phyloP scores from a whole-genome alignment of 2,888 invertebrate genomes.

The Drosophila lacicola region DNA sequence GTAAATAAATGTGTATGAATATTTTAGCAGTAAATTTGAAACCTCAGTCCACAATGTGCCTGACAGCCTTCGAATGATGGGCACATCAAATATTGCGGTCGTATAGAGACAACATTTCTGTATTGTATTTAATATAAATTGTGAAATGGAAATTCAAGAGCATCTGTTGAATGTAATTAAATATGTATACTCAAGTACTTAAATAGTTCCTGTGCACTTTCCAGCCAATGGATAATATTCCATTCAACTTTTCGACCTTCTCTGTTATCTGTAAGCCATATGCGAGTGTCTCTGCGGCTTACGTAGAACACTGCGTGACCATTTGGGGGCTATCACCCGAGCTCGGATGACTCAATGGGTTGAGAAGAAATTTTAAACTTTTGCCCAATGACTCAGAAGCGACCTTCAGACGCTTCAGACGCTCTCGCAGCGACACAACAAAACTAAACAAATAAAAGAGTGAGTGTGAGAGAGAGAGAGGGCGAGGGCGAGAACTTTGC shows the following conservation, averaged over 20 bases:
- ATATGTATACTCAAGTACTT: conserved; percentile 22
- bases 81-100: background rate
- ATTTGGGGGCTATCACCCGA: conserved; percentile 36
- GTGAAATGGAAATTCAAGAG: conserved; percentile 3
- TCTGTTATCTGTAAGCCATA: background rate
- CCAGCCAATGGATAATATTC: conserved; percentile 1
- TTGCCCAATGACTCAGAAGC: conserved; percentile 54
- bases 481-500: background rate
- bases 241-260: conserved; percentile 26
- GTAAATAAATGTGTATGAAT: too few species aligned
- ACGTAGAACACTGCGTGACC: conserved; percentile 41
- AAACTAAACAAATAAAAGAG: background rate
- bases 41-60: background rate
- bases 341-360: conserved; percentile 36
- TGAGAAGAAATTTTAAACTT: conserved; percentile 57
- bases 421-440: conserved; percentile 1
- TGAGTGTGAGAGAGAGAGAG: too few species aligned
- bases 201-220: conserved; percentile 8
- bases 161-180: conserved; percentile 6
- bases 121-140: background rate
- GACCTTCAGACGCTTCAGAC: conserved; percentile 30
- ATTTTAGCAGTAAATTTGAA: conserved; percentile 3
- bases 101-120: background rate
- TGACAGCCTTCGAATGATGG: background rate
- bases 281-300: conserved; percentile 2